phyloP scores from a whole-genome alignment of 2,888 invertebrate genomes.

The Clunio marinus region DNA sequence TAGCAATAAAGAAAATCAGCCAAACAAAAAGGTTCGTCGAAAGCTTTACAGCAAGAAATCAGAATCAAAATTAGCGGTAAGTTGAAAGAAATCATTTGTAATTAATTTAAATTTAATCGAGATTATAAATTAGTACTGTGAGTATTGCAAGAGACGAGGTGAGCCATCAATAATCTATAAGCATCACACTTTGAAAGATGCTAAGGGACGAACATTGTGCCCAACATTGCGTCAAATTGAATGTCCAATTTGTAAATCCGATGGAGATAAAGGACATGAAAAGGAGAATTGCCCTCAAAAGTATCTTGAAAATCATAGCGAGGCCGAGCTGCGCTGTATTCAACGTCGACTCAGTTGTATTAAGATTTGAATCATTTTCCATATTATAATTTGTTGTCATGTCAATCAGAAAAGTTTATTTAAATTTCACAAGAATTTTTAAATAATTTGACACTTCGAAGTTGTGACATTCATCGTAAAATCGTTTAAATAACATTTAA shows the following conservation, averaged over 20 bases:
- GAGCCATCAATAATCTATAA: conserved; percentile 15
- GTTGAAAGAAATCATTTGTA: no score
- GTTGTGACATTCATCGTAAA: no score
- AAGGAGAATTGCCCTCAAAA: conserved; percentile 65
- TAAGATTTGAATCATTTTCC: neutral
- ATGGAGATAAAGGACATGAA: conserved; percentile 70
- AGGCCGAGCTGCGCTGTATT: neutral
- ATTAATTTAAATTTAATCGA: no score
- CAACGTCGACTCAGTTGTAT: neutral
- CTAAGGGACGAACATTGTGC: conserved; percentile 60
- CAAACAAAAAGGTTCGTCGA: no score
- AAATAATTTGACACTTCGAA: no score
- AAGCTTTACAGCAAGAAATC: no score
- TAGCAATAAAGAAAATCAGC: no score
- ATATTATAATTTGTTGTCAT: no score
- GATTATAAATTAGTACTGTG: neutral
- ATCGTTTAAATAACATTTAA: no score
- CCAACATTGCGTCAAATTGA: conserved; percentile 67
- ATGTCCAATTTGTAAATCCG: conserved; percentile 68
- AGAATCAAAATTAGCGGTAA: no score
- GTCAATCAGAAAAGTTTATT: no score
- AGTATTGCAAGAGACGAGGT: neutral
- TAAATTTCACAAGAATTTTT: no score
- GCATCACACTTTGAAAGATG: conserved; percentile 61
- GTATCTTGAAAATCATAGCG: neutral